Conservation (phyloP, 2,113 vertebrate genomes). For the Acanthisitta chloris region DNA sequence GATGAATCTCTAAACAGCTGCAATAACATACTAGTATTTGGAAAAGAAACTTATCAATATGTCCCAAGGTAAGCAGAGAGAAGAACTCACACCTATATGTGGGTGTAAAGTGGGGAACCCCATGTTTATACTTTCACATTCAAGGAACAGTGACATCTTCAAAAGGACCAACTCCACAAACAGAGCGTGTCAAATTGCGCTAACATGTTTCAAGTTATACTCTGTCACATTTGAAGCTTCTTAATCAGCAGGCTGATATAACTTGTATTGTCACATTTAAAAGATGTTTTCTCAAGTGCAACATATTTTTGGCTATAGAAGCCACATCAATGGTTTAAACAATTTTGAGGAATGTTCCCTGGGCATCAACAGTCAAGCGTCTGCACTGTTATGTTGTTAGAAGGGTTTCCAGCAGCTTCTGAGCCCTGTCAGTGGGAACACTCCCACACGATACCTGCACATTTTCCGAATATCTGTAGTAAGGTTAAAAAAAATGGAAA, state of each 20-base stretch:
- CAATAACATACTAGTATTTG: background rate
- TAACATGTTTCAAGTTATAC: background rate
- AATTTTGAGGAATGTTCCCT: background rate
- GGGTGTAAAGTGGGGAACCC: background rate
- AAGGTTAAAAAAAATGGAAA: background rate
- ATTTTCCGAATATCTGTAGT: background rate
- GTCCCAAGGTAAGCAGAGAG: background rate
- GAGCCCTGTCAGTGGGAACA: background rate
- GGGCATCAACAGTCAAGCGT: background rate
- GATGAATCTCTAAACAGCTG: background rate
- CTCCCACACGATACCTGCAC: background rate
- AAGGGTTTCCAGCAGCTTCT: background rate
- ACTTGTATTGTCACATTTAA: background rate
- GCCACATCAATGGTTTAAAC: background rate
- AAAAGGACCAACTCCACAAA: fast-evolving
- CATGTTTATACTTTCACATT: background rate
- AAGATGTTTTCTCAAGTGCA: background rate
- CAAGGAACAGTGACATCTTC: background rate
- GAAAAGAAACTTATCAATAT: background rate
- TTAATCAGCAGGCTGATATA: background rate
- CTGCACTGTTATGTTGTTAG: background rate
- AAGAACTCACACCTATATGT: background rate
- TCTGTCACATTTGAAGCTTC: background rate
- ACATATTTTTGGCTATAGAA: background rate
- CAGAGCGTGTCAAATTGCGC: background rate